phyloP scores from a whole-genome alignment of 2,888 invertebrate species.

The Melieria crassipennis region DNA sequence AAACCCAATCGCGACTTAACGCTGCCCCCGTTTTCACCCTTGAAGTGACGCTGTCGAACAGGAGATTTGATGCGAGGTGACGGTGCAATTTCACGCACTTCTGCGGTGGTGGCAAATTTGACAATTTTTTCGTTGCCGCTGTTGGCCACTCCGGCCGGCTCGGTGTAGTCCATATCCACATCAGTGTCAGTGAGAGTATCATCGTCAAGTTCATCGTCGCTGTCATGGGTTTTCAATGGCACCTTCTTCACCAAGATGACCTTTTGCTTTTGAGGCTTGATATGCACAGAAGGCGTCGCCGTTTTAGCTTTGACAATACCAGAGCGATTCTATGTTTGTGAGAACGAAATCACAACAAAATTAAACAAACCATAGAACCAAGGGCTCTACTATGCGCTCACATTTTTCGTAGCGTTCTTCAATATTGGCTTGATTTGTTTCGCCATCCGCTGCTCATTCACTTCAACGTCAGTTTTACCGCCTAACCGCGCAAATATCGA shows the following conservation, averaged over 20 bases:
- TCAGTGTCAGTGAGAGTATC: slow-evolving; percentile 42
- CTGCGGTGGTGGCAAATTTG: slow-evolving; percentile 64
- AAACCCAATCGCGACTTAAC: slow-evolving; percentile 57
- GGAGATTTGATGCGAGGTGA: slow-evolving; percentile 40
- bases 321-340: slow-evolving; percentile 40
- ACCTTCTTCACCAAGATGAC: slow-evolving; percentile 64
- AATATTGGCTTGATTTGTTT: slow-evolving; percentile 62
- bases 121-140: slow-evolving; percentile 60
- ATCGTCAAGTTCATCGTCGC: slow-evolving; percentile 49
- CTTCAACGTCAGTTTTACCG: slow-evolving; percentile 48
- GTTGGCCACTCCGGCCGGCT: slow-evolving; percentile 23
- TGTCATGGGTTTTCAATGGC: slow-evolving; percentile 59
- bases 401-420: slow-evolving; percentile 52
- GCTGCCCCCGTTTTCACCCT: slow-evolving; percentile 35
- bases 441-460: slow-evolving; percentile 38
- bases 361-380: neutral
- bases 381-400: slow-evolving; percentile 30
- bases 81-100: slow-evolving; percentile 64
- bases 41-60: slow-evolving; percentile 26
- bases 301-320: slow-evolving; percentile 54
- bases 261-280: slow-evolving; percentile 56
- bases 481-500: slow-evolving; percentile 65
- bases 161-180: slow-evolving; percentile 47
- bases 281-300: slow-evolving; percentile 36
- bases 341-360: too few species aligned